Percentiles rank a stretch among this genome's conserved stretches.
Evolutionary conservation across 2,888 invertebrate species (phyloP).

Genomic region (Carterocephalus palaemon): DNA sequence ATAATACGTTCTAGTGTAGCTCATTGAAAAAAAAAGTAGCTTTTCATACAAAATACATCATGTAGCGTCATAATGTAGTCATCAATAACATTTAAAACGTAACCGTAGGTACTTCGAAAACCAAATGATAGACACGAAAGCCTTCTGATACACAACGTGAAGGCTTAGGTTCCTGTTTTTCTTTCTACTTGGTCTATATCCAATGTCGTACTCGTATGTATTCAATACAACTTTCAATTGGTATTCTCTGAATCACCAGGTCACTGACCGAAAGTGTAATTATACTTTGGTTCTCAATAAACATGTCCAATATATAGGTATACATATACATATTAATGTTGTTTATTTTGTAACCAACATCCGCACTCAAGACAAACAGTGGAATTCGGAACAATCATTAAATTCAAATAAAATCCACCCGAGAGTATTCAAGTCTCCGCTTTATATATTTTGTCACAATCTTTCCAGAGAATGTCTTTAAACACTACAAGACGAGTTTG

Average conservation of each 20-base stretch:
- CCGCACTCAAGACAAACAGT: conserved; percentile 28
- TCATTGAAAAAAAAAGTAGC: too few species aligned
- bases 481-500: too few species aligned
- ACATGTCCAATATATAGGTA: conserved; percentile 19
- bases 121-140: too few species aligned
- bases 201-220: too few species aligned
- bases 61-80: too few species aligned
- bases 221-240: not conserved
- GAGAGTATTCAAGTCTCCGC: conserved; percentile 13
- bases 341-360: conserved; percentile 35
- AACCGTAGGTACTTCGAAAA: too few species aligned
- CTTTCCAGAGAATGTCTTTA: conserved; percentile 10
- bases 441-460: conserved; percentile 11
- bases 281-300: conserved; percentile 23
- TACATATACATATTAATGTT: conserved; percentile 24
- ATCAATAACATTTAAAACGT: too few species aligned
- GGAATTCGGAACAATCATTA: conserved; percentile 18
- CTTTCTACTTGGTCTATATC: too few species aligned
- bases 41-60: too few species aligned
- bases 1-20: too few species aligned
- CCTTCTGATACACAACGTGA: too few species aligned
- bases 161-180: too few species aligned
- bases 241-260: conserved; percentile 20
- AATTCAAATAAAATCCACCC: conserved; percentile 14
- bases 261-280: conserved; percentile 26